Base-by-base conservation (phyloP, 2,888 invertebrate species). In the Leptinotarsa haldemani region DNA sequence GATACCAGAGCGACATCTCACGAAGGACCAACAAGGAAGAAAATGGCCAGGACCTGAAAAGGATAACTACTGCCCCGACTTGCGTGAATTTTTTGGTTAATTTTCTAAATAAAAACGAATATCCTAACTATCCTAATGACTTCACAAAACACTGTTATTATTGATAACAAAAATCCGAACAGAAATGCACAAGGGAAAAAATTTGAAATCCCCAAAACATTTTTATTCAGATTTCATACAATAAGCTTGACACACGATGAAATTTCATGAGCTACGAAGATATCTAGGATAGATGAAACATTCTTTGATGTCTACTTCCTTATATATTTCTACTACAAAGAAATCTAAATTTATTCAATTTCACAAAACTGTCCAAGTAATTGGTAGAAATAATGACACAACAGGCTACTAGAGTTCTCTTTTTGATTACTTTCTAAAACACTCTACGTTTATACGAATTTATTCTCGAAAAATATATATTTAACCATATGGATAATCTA, bases 61-160 rank as follows among this genome's bases (percentile, higher is more conserved):
- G 84, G 84, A 85, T 82, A 84, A 86, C 87, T 86, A 86, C 85
- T 86, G 86, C 86, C 87, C 85, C 85, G 86, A 85, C 84, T 84
- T 84, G 82, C 82, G 80, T 82, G 82, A 80, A 81, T 82, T 77
- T 80, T 72, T 79, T 77, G 70, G 68, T 71, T 76, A 76, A 78
- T 69, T 64, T 18, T 69, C 72, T 64, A 72, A 20, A 53, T 47
- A 64, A 71, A 50, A 61, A 20, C 61, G 56, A 56, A 66, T 22
- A 56, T 63, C 74, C 74, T 74, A 74, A 30, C 75, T 75, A 75
- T 73, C 76, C 77, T 75, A 77, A 69, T 25, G 40, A 56, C 70
- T 71, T 75, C 74, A 70, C 70, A 65, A 70, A 22, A 47, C 5
- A 40, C 68, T 46, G 22, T 52, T 52, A 22, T 65, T 69, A 70